Evolutionary conservation across 2,113 vertebrate species (phyloP).

Genomic region (Brienomyrus longianalis): DNA sequence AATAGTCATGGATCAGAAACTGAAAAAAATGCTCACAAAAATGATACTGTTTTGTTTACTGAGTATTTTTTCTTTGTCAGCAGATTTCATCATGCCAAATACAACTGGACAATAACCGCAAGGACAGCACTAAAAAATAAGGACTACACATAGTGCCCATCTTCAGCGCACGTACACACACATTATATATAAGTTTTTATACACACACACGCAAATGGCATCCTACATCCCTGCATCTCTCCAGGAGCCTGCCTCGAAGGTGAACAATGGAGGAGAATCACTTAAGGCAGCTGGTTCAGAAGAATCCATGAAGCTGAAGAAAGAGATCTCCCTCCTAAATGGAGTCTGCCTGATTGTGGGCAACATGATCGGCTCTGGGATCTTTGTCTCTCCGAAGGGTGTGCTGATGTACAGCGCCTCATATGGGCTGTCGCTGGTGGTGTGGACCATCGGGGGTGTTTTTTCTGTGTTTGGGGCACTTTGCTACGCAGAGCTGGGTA

Average conservation of each 20-base stretch:
- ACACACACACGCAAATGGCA: constrained; percentile 51
- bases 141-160: neutral
- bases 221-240: constrained; percentile 51
- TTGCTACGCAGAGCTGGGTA: constrained; percentile 86
- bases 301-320: constrained; percentile 75
- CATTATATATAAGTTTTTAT: neutral
- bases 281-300: constrained; percentile 15
- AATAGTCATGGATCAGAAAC: neutral
- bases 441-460: constrained; percentile 79
- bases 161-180: neutral
- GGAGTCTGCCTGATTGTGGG: constrained; percentile 86
- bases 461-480: constrained; percentile 84
- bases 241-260: constrained; percentile 33
- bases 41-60: constrained; percentile 10
- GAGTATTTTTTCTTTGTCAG: constrained; percentile 28
- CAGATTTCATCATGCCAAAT: constrained; percentile 51
- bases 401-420: constrained; percentile 81
- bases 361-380: constrained; percentile 90
- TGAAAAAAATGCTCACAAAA: neutral
- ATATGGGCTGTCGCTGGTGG: constrained; percentile 76
- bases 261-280: constrained; percentile 28
- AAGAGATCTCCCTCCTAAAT: constrained; percentile 83
- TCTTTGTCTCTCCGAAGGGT: constrained; percentile 87
- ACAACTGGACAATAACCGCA: constrained; percentile 25
- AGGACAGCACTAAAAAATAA: neutral